Conservation (phyloP, 2,797 vertebrate species). For the Amniataba percoides region DNA sequence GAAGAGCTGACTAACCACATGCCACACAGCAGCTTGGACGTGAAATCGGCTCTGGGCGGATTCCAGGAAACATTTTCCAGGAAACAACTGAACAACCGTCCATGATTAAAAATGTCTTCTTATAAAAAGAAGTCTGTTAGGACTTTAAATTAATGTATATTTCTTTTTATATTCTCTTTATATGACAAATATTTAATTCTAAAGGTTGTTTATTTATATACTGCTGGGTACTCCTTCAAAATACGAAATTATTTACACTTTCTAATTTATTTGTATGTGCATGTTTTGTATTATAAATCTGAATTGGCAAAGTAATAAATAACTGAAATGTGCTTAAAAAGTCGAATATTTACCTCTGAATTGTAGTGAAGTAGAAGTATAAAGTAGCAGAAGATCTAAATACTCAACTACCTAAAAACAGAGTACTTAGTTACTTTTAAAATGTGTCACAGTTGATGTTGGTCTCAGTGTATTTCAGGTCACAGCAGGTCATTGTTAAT, state of each 20-base stretch:
- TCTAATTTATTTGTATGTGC: neutral
- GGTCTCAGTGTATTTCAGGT: no score
- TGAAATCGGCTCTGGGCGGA: slow-evolving; percentile 31
- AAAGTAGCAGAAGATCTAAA: neutral
- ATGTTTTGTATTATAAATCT: neutral
- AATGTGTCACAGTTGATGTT: neutral
- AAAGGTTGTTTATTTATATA: neutral
- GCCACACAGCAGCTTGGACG: slow-evolving; percentile 31
- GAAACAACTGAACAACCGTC: neutral
- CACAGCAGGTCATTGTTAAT: no score
- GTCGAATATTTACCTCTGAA: neutral
- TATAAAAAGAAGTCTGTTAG: neutral
- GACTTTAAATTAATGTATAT: neutral
- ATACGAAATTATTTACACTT: neutral
- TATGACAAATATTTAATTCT: neutral
- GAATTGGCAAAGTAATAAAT: neutral
- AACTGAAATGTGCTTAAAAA: neutral
- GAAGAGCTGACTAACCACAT: slow-evolving; percentile 41
- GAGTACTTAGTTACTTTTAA: no score
- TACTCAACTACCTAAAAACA: neutral
- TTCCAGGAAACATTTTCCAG: slow-evolving; percentile 44
- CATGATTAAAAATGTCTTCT: neutral
- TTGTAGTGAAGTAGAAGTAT: neutral
- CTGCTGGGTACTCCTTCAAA: neutral
- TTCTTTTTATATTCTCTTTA: neutral